These are phyloP conservation scores for Corythornis madagascariensis DNA, from an alignment of 2,113 vertebrate genomes.

Conservation along the genomic window DNA sequence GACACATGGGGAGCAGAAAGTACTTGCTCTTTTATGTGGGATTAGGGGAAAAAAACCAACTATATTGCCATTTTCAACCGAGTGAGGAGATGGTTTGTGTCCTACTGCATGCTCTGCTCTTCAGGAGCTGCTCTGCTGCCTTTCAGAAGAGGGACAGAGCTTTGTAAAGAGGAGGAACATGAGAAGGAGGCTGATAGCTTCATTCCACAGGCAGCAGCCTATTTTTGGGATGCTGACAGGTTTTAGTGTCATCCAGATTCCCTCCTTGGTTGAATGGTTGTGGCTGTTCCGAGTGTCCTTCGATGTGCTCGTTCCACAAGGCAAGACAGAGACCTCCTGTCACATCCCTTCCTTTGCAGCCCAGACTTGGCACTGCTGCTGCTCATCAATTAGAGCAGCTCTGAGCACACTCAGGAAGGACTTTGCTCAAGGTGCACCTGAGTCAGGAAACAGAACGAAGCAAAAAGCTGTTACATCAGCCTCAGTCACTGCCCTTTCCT, in stretches of 20 bases:
- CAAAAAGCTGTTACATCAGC: neutral
- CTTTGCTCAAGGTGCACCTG: conserved; percentile 21
- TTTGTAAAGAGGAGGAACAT: neutral
- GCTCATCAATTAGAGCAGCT: conserved; percentile 34
- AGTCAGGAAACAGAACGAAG: neutral
- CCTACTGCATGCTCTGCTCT: neutral
- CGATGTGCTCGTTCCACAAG: conserved; percentile 54
- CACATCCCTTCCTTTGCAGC: neutral
- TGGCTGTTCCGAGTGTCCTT: conserved; percentile 19
- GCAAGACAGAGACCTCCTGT: conserved; percentile 26
- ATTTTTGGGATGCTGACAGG: conserved; percentile 26
- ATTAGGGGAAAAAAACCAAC: neutral
- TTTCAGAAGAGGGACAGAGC: neutral
- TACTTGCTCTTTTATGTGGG: neutral
- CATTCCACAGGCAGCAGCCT: neutral
- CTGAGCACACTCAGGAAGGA: neutral
- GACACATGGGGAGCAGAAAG: rapidly evolving
- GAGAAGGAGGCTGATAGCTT: neutral
- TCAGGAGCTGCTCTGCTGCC: neutral
- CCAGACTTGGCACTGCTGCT: conserved; percentile 27
- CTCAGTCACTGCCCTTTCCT: neutral
- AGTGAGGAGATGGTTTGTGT: neutral
- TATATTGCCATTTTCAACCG: neutral
- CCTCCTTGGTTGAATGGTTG: conserved; percentile 26
- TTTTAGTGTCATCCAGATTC: conserved; percentile 24